Percentiles rank a stretch among this genome's conserved stretches.
These are phyloP conservation scores for Zootoca vivipara DNA, from an alignment of 2,113 vertebrate genomes.

Conservation along the genomic window DNA sequence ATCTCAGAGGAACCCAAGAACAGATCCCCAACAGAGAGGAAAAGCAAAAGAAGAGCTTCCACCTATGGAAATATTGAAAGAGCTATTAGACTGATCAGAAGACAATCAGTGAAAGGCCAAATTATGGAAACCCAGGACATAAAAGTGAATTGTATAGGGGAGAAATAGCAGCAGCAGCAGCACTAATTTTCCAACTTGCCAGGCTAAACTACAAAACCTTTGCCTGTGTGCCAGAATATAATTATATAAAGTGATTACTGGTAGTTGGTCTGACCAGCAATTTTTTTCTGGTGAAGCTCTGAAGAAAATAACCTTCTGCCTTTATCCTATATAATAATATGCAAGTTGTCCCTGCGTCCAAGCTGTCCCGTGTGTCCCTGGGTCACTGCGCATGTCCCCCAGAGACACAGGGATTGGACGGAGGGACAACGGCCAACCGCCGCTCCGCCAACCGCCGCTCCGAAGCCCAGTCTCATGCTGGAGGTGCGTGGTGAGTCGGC, in stretches of 20 bases:
- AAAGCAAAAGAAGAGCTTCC: background rate
- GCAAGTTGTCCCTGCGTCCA: no score
- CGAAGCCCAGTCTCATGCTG: no score
- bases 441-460: no score
- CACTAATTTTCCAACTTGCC: background rate
- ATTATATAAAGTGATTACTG: background rate
- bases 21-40: background rate
- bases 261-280: background rate
- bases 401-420: no score
- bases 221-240: background rate
- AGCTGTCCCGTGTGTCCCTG: no score
- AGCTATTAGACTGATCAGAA: background rate
- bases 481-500: no score
- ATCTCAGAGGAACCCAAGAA: background rate
- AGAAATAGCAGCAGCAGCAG: background rate
- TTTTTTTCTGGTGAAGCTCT: background rate
- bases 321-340: no score
- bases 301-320: background rate
- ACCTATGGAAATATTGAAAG: background rate
- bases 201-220: background rate
- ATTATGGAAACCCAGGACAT: background rate
- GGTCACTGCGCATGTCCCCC: no score
- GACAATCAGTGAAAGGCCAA: background rate
- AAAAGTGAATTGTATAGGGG: background rate
- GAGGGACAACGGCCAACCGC: no score